These are phyloP conservation scores for Pyrrhia umbra DNA, from an alignment of 2,888 invertebrate species.

Conservation along the genomic window DNA sequence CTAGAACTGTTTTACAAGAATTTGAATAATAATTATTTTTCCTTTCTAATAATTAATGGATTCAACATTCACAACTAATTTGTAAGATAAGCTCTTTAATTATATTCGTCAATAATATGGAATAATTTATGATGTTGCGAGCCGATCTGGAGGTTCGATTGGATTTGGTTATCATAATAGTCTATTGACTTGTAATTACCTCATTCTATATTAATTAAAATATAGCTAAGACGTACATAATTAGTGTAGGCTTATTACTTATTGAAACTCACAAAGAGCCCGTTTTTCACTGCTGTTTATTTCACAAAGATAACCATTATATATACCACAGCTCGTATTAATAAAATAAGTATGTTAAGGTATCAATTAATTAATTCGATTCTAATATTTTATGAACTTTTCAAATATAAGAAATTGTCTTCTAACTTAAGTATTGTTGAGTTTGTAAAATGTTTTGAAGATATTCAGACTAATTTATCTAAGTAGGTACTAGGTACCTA, in stretches of 20 bases:
- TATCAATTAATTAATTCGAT: no score
- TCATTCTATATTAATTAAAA: not conserved
- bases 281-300: no score
- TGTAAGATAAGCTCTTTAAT: constrained; percentile 1
- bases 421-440: no score
- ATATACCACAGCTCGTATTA: no score
- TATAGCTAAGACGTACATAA: not conserved
- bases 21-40: not conserved
- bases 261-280: not conserved
- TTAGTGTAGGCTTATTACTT: not conserved
- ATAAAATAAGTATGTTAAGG: no score
- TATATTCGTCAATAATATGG: constrained; percentile 1
- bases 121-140: not conserved
- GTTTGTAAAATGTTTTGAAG: no score
- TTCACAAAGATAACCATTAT: no score
- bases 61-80: not conserved
- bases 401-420: no score
- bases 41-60: not conserved
- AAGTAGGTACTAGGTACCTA: not conserved
- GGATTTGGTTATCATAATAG: not conserved
- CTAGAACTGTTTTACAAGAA: not conserved
- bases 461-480: not conserved
- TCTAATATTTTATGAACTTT: no score
- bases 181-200: not conserved
- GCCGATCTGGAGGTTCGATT: not conserved